phyloP scores from a whole-genome alignment of 2,888 invertebrate genomes.

The Crioceris asparagi region DNA sequence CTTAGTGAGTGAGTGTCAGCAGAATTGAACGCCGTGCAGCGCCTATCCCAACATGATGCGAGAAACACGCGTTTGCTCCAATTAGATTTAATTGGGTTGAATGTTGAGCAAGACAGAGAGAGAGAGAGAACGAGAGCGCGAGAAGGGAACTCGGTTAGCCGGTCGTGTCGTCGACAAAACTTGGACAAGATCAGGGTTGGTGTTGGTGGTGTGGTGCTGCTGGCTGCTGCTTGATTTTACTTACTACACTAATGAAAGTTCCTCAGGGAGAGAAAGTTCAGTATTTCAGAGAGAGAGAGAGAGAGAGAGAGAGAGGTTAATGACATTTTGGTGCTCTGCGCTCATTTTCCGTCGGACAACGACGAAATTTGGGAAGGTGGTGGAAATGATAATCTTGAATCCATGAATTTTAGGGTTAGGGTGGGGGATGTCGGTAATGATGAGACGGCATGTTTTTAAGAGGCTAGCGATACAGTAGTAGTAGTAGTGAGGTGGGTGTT shows the following conservation, averaged over 20 bases:
- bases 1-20: too few relatives aligned
- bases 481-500: too few relatives aligned
- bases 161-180: slow-evolving; percentile 33
- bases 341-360: slow-evolving; percentile 10
- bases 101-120: too few relatives aligned
- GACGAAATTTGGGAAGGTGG: too few relatives aligned
- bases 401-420: too few relatives aligned
- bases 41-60: neutral
- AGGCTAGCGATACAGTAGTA: too few relatives aligned
- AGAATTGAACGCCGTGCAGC: neutral
- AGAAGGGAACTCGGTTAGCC: slow-evolving; percentile 34
- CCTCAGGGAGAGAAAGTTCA: slow-evolving; percentile 32
- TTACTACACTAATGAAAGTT: slow-evolving; percentile 30
- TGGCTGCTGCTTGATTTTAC: slow-evolving; percentile 7
- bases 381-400: too few relatives aligned
- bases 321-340: slow-evolving; percentile 11
- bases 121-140: too few relatives aligned
- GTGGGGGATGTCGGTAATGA: too few relatives aligned
- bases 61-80: slow-evolving; percentile 16
- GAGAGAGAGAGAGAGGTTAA: too few relatives aligned
- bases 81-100: slow-evolving; percentile 36
- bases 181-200: slow-evolving; percentile 37
- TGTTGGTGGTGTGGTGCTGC: neutral
- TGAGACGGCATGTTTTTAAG: too few relatives aligned
- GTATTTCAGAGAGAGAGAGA: too few relatives aligned